A percentile compares a stretch with the other conserved stretches of the same genome.
phyloP scores from a whole-genome alignment of 2,797 vertebrate species.

The Tapirus indicus region DNA sequence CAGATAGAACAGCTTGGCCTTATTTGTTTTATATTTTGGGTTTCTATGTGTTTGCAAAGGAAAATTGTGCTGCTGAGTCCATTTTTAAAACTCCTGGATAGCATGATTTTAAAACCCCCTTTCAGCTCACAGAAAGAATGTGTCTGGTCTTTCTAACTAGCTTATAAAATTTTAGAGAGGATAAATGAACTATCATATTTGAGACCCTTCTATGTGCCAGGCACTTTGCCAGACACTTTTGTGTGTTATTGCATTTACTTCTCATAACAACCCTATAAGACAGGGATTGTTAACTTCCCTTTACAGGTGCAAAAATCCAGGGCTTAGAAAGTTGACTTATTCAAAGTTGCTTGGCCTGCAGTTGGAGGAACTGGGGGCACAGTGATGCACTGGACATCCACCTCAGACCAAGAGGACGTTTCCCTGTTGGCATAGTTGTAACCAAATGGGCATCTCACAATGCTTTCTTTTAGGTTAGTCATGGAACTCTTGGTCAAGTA shows the following conservation, averaged over 20 bases:
- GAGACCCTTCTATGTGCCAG: background rate
- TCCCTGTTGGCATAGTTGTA: background rate
- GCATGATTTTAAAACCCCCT: constrained; percentile 39
- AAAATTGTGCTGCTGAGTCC: background rate
- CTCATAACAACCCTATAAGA: constrained; percentile 24
- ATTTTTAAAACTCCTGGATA: constrained; percentile 23
- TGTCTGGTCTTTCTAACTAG: constrained; percentile 57
- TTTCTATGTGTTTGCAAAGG: background rate
- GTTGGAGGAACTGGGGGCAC: background rate
- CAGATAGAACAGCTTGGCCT: background rate
- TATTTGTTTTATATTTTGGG: background rate
- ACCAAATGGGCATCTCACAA: background rate
- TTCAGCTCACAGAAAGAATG: constrained; percentile 1
- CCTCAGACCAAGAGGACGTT: background rate
- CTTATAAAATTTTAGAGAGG: constrained; percentile 60
- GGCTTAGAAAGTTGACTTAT: constrained; percentile 19
- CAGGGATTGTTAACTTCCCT: constrained; percentile 43
- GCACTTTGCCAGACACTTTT: constrained; percentile 46
- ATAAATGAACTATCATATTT: constrained; percentile 51
- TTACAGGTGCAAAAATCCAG: constrained; percentile 23
- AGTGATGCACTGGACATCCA: background rate
- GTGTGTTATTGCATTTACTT: constrained; percentile 57
- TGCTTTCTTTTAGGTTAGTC: background rate
- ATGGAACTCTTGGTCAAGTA: background rate
- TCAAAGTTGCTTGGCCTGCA: constrained; percentile 10